These are phyloP conservation scores for Bolborhynchus lineola DNA, from an alignment of 2,113 vertebrate species.

Conservation along the genomic window DNA sequence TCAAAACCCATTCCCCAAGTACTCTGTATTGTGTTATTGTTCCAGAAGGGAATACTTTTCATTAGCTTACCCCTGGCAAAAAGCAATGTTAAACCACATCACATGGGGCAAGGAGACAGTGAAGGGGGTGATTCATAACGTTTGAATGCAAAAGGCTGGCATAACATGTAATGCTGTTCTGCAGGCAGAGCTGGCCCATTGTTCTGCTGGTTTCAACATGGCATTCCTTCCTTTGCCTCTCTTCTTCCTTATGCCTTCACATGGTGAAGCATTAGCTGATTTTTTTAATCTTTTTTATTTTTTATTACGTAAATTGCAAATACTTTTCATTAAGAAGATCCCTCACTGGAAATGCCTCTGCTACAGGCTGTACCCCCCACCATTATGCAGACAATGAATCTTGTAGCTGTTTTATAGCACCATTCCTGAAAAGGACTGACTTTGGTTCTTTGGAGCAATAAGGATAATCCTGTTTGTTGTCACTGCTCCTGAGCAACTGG, in stretches of 20 bases:
- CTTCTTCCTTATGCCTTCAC: neutral
- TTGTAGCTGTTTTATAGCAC: neutral
- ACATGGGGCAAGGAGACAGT: neutral
- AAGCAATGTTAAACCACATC: neutral
- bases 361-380: neutral
- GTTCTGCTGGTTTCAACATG: neutral
- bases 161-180: neutral
- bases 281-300: neutral
- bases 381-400: neutral
- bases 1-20: neutral
- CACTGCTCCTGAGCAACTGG: neutral
- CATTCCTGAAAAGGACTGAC: neutral
- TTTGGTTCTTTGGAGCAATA: neutral
- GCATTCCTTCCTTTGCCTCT: neutral
- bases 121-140: constrained; percentile 20
- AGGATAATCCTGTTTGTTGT: neutral
- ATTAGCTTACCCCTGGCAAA: neutral
- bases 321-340: neutral
- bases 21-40: neutral
- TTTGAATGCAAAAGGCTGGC: neutral
- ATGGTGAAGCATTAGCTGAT: neutral
- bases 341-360: neutral
- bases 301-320: neutral
- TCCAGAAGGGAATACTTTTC: neutral
- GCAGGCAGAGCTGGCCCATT: neutral